Evolutionary conservation across 2,797 vertebrate species (phyloP), one percentile per base, ranked within the genome.

Genomic region (Enteromius afrohamiltoni): DNA sequence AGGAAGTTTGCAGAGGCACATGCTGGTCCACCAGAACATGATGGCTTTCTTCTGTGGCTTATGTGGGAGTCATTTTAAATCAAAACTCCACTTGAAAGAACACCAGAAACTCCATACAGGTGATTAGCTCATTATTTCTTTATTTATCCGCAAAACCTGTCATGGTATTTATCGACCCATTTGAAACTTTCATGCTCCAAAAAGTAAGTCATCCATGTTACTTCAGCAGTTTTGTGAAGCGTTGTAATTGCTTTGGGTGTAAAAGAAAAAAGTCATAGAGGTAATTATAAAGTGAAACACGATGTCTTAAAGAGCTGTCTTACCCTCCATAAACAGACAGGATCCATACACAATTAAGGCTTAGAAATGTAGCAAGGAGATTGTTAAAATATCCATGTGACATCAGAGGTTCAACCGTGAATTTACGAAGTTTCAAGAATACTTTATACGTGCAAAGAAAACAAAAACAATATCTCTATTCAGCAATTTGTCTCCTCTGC

Each of bases 51-150:
- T 64, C 40, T 87, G 85, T 77, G 83, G 71, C 60, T 87, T 71
- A 49, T 80, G 85, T 17, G 70, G 83, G 11, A 83, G 85, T 82
- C 77, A 49, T 1, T 85, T 87, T 53, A 79, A 87, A 47, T 85
- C 85, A n/a, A 87, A 87, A 77, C 53, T 76, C 1, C 86, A 84
- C 6, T 49, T 87, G 23, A 87, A 84, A 34, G 85, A 84, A 60
- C 85, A 88, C 0, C 76, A 87, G 40, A 82, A 76, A 49, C 83
- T 86, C 2, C 83, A 87, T 80, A 84, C 82, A 8, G 87, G 87
- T 19, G 87, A 85, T 82, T 87, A 87, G 21, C 81, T 49, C 58
- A 60, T n/a, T 29, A 29, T 62, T 62, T 29, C 2, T 29, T 62
- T 6, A 6, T 29, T 62, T 26, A 6, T 26, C 23, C 2, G 5